These are phyloP conservation scores for Parnassius orleans DNA, from an alignment of 2,888 invertebrate species.

Conservation along the genomic window DNA sequence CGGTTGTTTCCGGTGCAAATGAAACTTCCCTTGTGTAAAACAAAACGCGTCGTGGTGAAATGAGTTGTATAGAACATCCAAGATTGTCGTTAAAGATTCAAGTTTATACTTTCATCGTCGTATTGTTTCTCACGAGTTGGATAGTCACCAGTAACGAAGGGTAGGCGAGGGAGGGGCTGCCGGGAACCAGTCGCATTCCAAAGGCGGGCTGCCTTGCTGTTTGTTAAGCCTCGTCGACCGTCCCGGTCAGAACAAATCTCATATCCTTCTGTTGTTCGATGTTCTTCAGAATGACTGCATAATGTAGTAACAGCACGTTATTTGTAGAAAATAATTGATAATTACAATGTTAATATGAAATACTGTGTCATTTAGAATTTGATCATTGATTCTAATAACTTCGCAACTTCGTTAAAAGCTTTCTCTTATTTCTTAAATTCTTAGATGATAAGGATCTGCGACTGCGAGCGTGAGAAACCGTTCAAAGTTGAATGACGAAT, in stretches of 20 bases:
- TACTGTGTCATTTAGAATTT: not conserved
- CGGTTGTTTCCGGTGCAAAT: constrained; percentile 56
- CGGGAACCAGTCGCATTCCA: constrained; percentile 53
- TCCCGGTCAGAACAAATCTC: constrained; percentile 32
- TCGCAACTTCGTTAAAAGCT: not conserved
- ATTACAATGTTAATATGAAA: not conserved
- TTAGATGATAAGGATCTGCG: too few relatives aligned
- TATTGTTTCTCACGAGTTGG: constrained; percentile 45
- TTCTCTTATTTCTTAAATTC: too few relatives aligned
- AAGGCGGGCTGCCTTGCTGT: constrained; percentile 37
- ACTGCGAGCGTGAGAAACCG: too few relatives aligned
- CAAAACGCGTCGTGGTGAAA: constrained; percentile 20
- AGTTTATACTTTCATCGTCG: constrained; percentile 32
- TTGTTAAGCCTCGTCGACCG: constrained; percentile 36
- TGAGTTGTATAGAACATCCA: constrained; percentile 13
- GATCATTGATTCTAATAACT: not conserved
- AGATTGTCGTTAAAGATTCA: constrained; percentile 33
- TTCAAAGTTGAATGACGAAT: too few relatives aligned
- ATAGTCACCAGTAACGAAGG: constrained; percentile 31
- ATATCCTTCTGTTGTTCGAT: constrained; percentile 29
- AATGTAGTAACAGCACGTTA: too few relatives aligned
- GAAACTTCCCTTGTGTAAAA: constrained; percentile 31
- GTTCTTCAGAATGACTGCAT: constrained; percentile 15
- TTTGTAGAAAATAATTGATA: not conserved
- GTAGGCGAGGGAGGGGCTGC: constrained; percentile 35